phyloP scores from a whole-genome alignment of 2,888 invertebrate genomes.

The Tryphoninae sp. region DNA sequence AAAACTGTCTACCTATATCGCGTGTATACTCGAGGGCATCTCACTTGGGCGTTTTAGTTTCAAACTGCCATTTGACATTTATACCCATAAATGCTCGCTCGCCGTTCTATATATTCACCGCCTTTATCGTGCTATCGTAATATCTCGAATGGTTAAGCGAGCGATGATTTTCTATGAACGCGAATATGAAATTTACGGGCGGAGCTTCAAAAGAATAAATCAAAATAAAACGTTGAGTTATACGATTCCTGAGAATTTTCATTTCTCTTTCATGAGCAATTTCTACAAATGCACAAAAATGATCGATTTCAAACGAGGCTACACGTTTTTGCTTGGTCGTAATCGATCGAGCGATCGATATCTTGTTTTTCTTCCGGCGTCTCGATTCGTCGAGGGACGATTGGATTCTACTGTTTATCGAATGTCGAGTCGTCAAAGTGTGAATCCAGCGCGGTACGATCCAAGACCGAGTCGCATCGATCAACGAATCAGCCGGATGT shows the following conservation, averaged over 20 bases:
- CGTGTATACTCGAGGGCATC: slow-evolving; percentile 18
- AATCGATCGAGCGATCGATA: neutral
- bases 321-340: slow-evolving; percentile 1
- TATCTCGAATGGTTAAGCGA: neutral
- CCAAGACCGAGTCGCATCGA: slow-evolving; percentile 38
- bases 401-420: neutral
- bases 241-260: slow-evolving; percentile 17
- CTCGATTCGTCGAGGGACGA: neutral
- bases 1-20: neutral
- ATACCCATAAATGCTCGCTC: slow-evolving; percentile 32
- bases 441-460: no score
- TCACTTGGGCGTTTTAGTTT: slow-evolving; percentile 24
- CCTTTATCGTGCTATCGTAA: slow-evolving; percentile 19
- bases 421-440: slow-evolving; percentile 22
- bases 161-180: neutral
- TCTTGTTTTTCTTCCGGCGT: neutral
- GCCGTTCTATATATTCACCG: neutral
- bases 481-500: slow-evolving; percentile 57
- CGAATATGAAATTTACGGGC: neutral
- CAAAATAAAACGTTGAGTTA: neutral
- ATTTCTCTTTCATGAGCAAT: neutral
- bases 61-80: slow-evolving; percentile 47
- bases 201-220: neutral
- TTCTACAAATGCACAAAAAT: slow-evolving; percentile 5
- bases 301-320: slow-evolving; percentile 10